Percentiles rank a stretch among this genome's conserved stretches.
Conservation (phyloP, 2,113 vertebrate species). For the Pundamilia nyererei region DNA sequence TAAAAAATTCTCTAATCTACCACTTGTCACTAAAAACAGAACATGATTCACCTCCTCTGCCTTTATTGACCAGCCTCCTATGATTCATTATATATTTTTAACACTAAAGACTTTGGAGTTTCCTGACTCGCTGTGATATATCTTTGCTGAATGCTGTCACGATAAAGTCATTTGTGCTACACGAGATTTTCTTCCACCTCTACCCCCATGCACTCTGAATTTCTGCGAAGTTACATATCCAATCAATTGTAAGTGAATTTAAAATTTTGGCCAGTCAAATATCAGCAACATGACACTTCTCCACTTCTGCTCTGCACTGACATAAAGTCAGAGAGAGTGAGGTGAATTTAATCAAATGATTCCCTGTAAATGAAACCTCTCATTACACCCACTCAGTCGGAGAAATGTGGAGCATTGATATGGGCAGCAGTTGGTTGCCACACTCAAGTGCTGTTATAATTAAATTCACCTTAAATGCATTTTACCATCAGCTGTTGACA, state of each 20-base stretch:
- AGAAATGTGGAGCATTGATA: conserved; percentile 13
- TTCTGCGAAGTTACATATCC: neutral
- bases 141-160: neutral
- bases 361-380: conserved; percentile 40
- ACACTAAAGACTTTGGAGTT: neutral
- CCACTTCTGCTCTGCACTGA: neutral
- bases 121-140: neutral
- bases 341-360: conserved; percentile 21
- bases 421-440: neutral
- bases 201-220: neutral
- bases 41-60: neutral
- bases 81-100: neutral
- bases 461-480: conserved; percentile 37
- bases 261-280: neutral
- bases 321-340: neutral
- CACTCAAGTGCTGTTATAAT: conserved; percentile 32
- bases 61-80: neutral
- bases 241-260: neutral
- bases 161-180: neutral
- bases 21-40: neutral
- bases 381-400: conserved; percentile 29
- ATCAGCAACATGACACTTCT: neutral
- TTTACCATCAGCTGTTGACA: conserved; percentile 38
- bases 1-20: neutral
- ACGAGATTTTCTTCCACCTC: neutral